Evolutionary conservation across 2,113 vertebrate species (phyloP).

Genomic region (Furnarius figulus): DNA sequence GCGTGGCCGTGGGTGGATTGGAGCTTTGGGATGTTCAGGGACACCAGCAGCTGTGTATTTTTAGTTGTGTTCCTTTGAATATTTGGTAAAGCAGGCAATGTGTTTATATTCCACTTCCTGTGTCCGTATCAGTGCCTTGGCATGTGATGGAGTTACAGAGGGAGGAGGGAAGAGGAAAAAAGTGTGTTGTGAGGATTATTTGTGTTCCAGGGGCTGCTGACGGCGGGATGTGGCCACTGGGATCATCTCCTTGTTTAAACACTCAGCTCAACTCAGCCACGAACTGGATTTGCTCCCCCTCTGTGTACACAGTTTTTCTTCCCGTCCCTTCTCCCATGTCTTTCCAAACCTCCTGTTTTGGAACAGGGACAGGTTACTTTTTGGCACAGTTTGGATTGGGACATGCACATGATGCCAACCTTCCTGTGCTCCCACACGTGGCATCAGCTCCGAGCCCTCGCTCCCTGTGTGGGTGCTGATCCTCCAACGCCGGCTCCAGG

Average conservation of each 20-base stretch:
- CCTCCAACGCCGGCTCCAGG: fast-evolving
- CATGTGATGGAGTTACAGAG: background rate
- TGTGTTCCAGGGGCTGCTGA: background rate
- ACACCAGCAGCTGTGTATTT: background rate
- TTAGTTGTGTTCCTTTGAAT: background rate
- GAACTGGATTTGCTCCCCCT: background rate
- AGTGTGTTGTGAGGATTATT: background rate
- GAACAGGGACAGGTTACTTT: background rate
- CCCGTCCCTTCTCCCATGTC: background rate
- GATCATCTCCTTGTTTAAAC: background rate
- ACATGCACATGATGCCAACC: fast-evolving
- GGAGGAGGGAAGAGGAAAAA: background rate
- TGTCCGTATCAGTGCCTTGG: background rate
- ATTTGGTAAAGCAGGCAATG: background rate
- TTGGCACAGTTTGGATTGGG: background rate
- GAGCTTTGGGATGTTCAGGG: background rate
- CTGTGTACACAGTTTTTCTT: background rate
- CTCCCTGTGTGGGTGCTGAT: fast-evolving
- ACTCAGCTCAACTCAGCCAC: background rate
- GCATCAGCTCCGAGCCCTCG: background rate
- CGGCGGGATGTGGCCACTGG: background rate
- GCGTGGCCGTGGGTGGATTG: fast-evolving
- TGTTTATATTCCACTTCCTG: constrained; percentile 45
- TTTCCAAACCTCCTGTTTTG: background rate
- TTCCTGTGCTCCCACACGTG: no score